Percentiles rank a stretch among this genome's conserved stretches.
Conservation (phyloP, 1,140 invertebrate genomes). For the Penaeus vannamei region DNA sequence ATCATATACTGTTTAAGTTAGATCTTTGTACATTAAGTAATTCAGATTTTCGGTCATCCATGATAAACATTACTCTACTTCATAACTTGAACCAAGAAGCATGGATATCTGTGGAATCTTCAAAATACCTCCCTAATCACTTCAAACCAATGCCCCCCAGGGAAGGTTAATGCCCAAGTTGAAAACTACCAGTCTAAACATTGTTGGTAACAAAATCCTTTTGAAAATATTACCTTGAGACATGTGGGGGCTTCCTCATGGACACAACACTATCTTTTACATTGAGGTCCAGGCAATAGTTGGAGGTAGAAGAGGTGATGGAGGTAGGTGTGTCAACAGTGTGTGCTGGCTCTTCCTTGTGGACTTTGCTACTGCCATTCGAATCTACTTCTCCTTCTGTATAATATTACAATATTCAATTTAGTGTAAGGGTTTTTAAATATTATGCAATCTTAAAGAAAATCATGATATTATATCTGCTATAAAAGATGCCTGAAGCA, state of each 20-base stretch:
- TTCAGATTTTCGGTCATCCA: not conserved
- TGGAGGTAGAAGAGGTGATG: constrained; percentile 75
- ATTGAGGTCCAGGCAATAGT: constrained; percentile 80
- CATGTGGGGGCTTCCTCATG: constrained; percentile 67
- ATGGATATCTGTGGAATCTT: no score
- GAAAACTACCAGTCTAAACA: no score
- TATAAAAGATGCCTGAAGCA: no score
- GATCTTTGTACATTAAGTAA: not conserved
- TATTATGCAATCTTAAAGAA: no score
- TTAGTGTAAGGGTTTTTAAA: no score
- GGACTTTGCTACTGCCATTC: not conserved
- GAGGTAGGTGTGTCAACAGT: constrained; percentile 71
- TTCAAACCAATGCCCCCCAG: no score
- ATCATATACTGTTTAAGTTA: no score
- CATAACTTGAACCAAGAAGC: no score
- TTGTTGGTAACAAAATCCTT: not conserved
- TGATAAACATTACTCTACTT: not conserved
- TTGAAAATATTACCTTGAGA: constrained; percentile 26
- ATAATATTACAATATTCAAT: not conserved
- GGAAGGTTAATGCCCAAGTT: no score
- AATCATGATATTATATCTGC: no score
- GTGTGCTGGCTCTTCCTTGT: constrained; percentile 30
- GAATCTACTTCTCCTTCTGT: constrained; percentile 7
- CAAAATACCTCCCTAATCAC: no score
- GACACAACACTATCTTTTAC: constrained; percentile 78